Evolutionary conservation across 1,140 invertebrate species (phyloP).

Genomic region (Drosophila littoralis): DNA sequence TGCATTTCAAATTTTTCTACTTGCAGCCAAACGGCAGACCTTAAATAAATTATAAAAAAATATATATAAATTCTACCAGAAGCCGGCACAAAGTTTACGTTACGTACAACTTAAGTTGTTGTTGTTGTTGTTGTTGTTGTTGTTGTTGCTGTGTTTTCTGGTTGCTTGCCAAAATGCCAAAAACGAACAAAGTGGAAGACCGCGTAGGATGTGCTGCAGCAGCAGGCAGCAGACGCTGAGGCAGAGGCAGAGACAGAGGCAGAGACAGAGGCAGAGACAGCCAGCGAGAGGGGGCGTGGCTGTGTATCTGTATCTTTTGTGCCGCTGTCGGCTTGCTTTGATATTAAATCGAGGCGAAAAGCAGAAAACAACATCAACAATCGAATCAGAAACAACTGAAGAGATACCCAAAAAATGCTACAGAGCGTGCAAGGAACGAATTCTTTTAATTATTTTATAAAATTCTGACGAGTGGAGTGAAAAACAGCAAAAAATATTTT

Average conservation of each 20-base stretch:
- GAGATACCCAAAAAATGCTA: constrained; percentile 52
- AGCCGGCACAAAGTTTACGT: constrained; percentile 55
- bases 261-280: background rate
- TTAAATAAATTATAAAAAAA: constrained; percentile 64
- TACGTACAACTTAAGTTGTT: constrained; percentile 71
- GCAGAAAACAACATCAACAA: constrained; percentile 41
- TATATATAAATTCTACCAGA: constrained; percentile 41
- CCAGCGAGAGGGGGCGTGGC: background rate
- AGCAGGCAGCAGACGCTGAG: constrained; percentile 12
- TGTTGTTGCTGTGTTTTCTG: constrained; percentile 37
- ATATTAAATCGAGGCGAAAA: constrained; percentile 73
- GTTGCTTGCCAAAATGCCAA: constrained; percentile 68
- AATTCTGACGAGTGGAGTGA: constrained; percentile 60
- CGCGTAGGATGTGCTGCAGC: constrained; percentile 51
- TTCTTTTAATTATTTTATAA: constrained; percentile 59
- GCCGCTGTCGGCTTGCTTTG: constrained; percentile 69
- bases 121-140: too few species aligned
- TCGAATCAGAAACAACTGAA: constrained; percentile 38
- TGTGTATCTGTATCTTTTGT: constrained; percentile 54
- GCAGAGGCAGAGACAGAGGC: background rate
- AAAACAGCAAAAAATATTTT: background rate
- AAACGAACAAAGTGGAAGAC: constrained; percentile 67
- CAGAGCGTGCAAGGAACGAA: constrained; percentile 65
- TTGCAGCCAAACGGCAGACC: constrained; percentile 42
- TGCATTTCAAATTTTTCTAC: constrained; percentile 60